phyloP scores from a whole-genome alignment of 2,113 vertebrate species.

The Pao palembangensis region DNA sequence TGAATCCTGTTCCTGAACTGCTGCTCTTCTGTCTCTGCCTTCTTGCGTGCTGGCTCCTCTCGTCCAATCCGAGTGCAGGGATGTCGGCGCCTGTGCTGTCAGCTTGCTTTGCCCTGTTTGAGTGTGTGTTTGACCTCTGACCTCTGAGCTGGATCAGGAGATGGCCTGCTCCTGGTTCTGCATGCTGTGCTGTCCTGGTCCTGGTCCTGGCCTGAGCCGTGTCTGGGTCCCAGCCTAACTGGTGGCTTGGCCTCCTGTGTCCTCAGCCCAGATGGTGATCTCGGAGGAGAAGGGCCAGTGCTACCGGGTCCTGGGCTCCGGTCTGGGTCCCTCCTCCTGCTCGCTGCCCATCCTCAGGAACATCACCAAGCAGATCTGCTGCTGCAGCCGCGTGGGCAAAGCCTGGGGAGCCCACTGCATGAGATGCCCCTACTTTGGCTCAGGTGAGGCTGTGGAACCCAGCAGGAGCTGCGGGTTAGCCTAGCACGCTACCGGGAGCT shows the following conservation, averaged over 20 bases:
- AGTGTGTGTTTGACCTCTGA: background rate
- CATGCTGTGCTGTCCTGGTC: constrained; percentile 25
- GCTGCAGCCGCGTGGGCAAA: constrained; percentile 95
- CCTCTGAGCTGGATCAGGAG: background rate
- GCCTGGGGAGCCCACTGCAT: constrained; percentile 89
- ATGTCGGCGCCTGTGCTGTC: too few relatives aligned
- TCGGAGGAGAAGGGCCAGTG: constrained; percentile 86
- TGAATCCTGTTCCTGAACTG: too few relatives aligned
- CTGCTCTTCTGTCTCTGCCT: background rate
- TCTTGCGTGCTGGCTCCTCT: too few relatives aligned
- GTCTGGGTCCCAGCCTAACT: background rate
- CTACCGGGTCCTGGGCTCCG: constrained; percentile 77
- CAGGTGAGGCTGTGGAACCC: constrained; percentile 52
- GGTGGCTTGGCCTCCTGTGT: constrained; percentile 1
- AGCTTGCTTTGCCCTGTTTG: too few relatives aligned
- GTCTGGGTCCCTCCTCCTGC: constrained; percentile 70
- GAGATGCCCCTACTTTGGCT: constrained; percentile 83
- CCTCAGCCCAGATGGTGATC: constrained; percentile 84
- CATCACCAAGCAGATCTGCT: constrained; percentile 99
- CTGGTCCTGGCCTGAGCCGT: background rate
- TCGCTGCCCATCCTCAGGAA: constrained; percentile 83
- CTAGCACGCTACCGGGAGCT: too few relatives aligned
- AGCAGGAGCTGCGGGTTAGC: too few relatives aligned
- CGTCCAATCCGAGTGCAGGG: too few relatives aligned
- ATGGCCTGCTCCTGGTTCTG: constrained; percentile 34